Base-by-base conservation (phyloP, 2,113 vertebrate genomes). In the Eira barbara region DNA sequence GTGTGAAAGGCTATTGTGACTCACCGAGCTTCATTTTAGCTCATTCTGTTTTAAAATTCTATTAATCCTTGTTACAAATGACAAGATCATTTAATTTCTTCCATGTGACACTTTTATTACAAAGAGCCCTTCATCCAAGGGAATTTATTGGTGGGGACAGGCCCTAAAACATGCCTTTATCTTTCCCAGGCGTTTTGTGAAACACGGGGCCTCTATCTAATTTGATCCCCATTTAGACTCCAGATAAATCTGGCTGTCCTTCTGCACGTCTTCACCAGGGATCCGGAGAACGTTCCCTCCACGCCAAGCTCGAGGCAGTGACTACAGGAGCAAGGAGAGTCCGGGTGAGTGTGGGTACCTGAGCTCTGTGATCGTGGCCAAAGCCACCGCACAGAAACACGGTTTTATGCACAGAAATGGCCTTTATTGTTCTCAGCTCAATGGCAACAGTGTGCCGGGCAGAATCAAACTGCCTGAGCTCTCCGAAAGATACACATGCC, bases 1-100 rank as follows among this genome's bases (percentile, higher is more conserved):
- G 73, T 82, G 83, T 78, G 95, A 95, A 88, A 95, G 95, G 96
- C 93, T 92, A n/a, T 5, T 23, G 90, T 97, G 97, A 97, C 83
- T 97, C 89, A 94, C 74, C 0, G 0, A 47, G 95, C 90, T 76
- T 42, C 52, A 1, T 76, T 6, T 81, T 67, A 10, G 18, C 92
- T 94, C 83, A 3, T n/a, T 90, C 89, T 42, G 9, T 67, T 92
- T 93, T n/a, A 81, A 95, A 96, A 95, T 96, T 76, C 92, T 42
- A 85, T 96, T 95, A 91, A 85, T 96, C 81, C 84, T 83, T 55
- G 17, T 92, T 95, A 91, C 74, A 92, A 92, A 92, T 91, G 97
- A 98, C 87, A 92, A 89, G 89, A 91, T 86, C 87, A 13, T 95
- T 96, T 95, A 59, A 94, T 96, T 95, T 84, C 94, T 85, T 84